These are phyloP conservation scores for Lathronympha strigana DNA, from an alignment of 2,888 invertebrate species.

Conservation along the genomic window DNA sequence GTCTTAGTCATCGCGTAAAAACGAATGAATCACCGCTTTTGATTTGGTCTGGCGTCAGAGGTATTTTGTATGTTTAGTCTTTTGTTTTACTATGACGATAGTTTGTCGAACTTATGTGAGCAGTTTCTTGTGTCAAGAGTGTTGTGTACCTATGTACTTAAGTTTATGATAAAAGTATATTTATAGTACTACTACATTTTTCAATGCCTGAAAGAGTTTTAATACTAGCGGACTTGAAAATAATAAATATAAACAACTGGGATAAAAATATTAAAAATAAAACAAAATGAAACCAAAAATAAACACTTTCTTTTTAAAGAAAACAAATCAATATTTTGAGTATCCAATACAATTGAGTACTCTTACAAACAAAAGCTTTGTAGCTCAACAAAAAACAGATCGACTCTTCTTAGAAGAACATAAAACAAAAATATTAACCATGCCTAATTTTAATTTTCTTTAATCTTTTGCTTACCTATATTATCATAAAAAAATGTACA, in stretches of 20 bases:
- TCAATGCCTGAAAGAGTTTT: not conserved
- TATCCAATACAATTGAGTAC: not conserved
- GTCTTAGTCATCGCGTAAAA: slow-evolving; percentile 46
- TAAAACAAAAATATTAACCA: not conserved
- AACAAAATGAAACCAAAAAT: not conserved
- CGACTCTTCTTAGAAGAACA: not conserved
- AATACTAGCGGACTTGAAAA: not conserved
- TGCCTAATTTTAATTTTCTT: not conserved
- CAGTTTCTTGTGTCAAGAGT: not conserved
- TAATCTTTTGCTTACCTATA: not conserved
- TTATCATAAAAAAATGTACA: not conserved
- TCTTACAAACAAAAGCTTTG: not conserved
- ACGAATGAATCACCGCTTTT: slow-evolving; percentile 26
- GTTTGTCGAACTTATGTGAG: not conserved
- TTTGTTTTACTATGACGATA: slow-evolving; percentile 9
- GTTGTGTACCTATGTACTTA: too few species aligned
- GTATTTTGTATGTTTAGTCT: slow-evolving; percentile 22
- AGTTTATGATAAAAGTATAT: too few species aligned
- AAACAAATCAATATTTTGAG: not conserved
- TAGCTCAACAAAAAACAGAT: not conserved
- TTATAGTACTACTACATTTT: not conserved
- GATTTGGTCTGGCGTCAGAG: slow-evolving; percentile 5
- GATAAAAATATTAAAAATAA: not conserved
- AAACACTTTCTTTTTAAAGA: slow-evolving; percentile 4
- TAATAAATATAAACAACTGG: not conserved